Conservation (phyloP, 1,140 invertebrate genomes). For the Lucilia sericata region DNA sequence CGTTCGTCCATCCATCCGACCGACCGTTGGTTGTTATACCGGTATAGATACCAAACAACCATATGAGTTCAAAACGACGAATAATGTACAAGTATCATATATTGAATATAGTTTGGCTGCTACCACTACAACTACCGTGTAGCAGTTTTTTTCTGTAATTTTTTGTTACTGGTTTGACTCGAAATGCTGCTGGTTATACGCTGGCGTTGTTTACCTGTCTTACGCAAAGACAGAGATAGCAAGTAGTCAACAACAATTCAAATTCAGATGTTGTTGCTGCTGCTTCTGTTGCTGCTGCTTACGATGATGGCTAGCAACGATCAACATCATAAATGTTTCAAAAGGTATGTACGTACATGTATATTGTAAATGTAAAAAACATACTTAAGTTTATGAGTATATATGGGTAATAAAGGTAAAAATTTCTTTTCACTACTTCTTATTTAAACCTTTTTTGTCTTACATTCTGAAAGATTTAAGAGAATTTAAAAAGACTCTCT, state of each 20-base stretch:
- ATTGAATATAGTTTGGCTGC: slow-evolving; percentile 8
- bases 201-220: slow-evolving; percentile 63
- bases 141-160: slow-evolving; percentile 42
- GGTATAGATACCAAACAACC: not conserved
- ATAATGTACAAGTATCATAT: not conserved
- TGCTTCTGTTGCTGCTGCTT: not conserved
- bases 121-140: slow-evolving; percentile 12
- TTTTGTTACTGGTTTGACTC: slow-evolving; percentile 57
- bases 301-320: not conserved
- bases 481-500: not conserved
- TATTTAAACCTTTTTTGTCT: too few species aligned
- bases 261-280: slow-evolving; percentile 9
- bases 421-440: not conserved
- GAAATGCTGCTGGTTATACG: slow-evolving; percentile 54
- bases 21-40: not conserved
- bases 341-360: not conserved
- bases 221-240: slow-evolving; percentile 61
- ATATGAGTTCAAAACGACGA: not conserved
- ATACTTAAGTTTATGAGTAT: slow-evolving; percentile 9
- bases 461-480: not conserved
- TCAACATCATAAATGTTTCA: slow-evolving; percentile 13
- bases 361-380: slow-evolving; percentile 16
- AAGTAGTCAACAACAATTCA: slow-evolving; percentile 39
- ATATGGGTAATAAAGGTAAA: slow-evolving; percentile 12
- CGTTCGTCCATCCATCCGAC: not conserved